A percentile compares a stretch with the other conserved stretches of the same genome.
phyloP scores from a whole-genome alignment of 2,797 vertebrate genomes.

The Macropodus opercularis region DNA sequence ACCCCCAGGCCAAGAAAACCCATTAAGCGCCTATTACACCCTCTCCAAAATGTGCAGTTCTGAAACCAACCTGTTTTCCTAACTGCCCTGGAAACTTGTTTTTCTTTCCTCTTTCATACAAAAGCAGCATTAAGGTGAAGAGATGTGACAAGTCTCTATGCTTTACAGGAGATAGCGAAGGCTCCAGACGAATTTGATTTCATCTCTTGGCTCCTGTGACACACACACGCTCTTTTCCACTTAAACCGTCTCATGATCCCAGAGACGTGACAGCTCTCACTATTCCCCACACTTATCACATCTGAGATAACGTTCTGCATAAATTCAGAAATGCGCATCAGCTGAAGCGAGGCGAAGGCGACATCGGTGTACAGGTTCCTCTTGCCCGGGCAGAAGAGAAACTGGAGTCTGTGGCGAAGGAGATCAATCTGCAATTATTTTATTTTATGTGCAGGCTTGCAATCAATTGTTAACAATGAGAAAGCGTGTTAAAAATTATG shows the following conservation, averaged over 20 bases:
- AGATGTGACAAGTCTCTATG: conserved; percentile 18
- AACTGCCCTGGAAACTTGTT: neutral
- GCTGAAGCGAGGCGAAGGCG: neutral
- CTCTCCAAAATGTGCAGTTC: conserved; percentile 18
- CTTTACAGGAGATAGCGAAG: conserved; percentile 17
- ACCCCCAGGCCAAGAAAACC: conserved; percentile 39
- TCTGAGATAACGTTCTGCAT: conserved; percentile 16
- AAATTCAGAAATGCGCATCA: conserved; percentile 1
- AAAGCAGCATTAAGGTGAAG: conserved; percentile 10
- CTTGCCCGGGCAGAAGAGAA: neutral
- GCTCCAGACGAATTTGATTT: conserved; percentile 33
- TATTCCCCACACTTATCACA: conserved; percentile 19
- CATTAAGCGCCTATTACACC: conserved; percentile 46
- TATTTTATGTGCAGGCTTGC: conserved; percentile 28
- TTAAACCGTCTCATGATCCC: conserved; percentile 27
- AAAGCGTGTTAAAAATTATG: conserved; percentile 42
- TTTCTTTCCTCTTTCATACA: conserved; percentile 1
- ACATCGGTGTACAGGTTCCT: conserved; percentile 6
- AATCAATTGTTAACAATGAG: conserved; percentile 44
- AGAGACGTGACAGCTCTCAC: conserved; percentile 24
- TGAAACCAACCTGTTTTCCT: conserved; percentile 21
- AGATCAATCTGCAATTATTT: conserved; percentile 54
- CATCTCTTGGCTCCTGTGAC: conserved; percentile 23
- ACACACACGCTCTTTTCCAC: conserved; percentile 17
- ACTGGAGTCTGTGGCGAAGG: neutral